phyloP scores from a whole-genome alignment of 2,888 invertebrate species.

The Neelides folsomi region DNA sequence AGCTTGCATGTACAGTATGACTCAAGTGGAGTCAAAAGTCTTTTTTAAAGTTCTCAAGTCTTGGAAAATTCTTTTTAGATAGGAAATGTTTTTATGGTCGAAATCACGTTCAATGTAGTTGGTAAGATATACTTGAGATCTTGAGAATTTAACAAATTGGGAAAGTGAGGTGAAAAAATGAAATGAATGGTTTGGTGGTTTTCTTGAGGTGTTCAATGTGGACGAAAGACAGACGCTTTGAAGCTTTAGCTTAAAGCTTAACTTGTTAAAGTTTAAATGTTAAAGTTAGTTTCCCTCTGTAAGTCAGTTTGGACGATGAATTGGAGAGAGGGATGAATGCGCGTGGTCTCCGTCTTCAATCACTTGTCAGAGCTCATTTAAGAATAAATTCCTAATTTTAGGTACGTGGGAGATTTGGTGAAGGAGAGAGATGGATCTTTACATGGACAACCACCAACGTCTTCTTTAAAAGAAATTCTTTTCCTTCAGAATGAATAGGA shows the following conservation, averaged over 20 bases:
- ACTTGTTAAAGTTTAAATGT: too few relatives aligned
- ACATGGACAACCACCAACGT: slow-evolving; percentile 55
- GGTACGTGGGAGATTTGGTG: slow-evolving; percentile 46
- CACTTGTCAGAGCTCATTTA: background rate
- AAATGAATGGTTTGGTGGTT: too few relatives aligned
- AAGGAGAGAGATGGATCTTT: slow-evolving; percentile 46
- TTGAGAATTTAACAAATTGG: too few relatives aligned
- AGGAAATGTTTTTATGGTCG: too few relatives aligned
- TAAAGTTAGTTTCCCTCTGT: slow-evolving; percentile 68
- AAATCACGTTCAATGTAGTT: too few relatives aligned
- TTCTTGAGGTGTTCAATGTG: slow-evolving; percentile 67
- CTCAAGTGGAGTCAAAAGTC: slow-evolving; percentile 63
- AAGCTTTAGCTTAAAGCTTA: slow-evolving; percentile 89
- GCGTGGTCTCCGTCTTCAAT: slow-evolving; percentile 38
- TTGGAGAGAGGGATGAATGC: slow-evolving; percentile 52
- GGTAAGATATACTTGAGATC: too few relatives aligned
- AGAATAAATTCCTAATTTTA: slow-evolving; percentile 15
- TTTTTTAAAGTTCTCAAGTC: too few relatives aligned
- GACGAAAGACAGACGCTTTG: slow-evolving; percentile 79
- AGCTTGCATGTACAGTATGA: too few relatives aligned
- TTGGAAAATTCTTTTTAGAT: too few relatives aligned
- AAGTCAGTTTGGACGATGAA: slow-evolving; percentile 45
- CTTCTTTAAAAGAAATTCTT: too few relatives aligned
- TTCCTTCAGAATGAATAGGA: slow-evolving; percentile 61
- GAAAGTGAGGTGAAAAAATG: too few relatives aligned